Percentiles rank a stretch among this genome's conserved stretches.
phyloP scores from a whole-genome alignment of 2,888 invertebrate genomes.

The Shargacucullia verbasci region DNA sequence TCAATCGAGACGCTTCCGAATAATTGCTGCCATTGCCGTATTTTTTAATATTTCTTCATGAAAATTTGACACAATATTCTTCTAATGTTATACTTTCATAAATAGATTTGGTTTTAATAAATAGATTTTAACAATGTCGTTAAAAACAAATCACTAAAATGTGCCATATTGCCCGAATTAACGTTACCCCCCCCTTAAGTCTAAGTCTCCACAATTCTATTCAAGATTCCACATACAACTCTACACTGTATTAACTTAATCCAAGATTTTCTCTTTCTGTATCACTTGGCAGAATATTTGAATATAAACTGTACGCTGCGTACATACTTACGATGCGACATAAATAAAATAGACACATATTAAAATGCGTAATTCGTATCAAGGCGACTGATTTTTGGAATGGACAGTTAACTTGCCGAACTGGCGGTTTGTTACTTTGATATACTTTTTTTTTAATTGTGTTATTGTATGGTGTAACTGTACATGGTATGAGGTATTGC shows the following conservation, averaged over 20 bases:
- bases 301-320: slow-evolving; percentile 11
- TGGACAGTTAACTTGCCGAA: slow-evolving; percentile 64
- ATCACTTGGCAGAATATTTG: slow-evolving; percentile 18
- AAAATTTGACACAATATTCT: too few species aligned
- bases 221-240: slow-evolving; percentile 36
- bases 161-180: too few species aligned
- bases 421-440: slow-evolving; percentile 50
- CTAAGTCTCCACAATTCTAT: slow-evolving; percentile 23
- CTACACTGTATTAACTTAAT: slow-evolving; percentile 3
- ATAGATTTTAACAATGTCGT: too few species aligned
- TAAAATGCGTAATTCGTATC: slow-evolving; percentile 50
- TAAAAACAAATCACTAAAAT: too few species aligned
- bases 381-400: slow-evolving; percentile 59
- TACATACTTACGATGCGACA: slow-evolving; percentile 22
- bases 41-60: too few species aligned
- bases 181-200: too few species aligned
- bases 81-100: too few species aligned
- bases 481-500: slow-evolving; percentile 39
- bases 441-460: slow-evolving; percentile 51
- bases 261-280: slow-evolving; percentile 47
- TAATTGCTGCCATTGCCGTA: too few species aligned
- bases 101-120: too few species aligned
- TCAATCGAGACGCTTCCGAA: too few species aligned
- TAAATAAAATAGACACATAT: slow-evolving; percentile 45
- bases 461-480: slow-evolving; percentile 41